A percentile compares a stretch with the other conserved stretches of the same genome.
Conservation (phyloP, 2,888 invertebrate genomes). For the Nymphalis urticae region DNA sequence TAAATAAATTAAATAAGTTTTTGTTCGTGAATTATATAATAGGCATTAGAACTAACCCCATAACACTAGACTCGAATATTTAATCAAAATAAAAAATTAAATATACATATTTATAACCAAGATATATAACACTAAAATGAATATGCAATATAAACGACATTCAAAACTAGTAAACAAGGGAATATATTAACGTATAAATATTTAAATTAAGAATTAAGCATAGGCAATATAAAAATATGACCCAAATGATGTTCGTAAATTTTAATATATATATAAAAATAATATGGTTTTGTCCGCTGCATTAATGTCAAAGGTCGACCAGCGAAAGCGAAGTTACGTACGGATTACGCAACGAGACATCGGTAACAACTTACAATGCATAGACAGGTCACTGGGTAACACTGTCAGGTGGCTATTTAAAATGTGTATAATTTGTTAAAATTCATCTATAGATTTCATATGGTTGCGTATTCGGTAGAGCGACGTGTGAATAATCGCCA, state of each 20-base stretch:
- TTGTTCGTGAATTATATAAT: too few species aligned
- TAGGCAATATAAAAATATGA: slow-evolving; percentile 14
- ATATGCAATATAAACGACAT: neutral
- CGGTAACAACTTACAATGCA: slow-evolving; percentile 42
- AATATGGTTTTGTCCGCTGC: slow-evolving; percentile 23
- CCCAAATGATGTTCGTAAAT: slow-evolving; percentile 24
- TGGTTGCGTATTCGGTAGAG: neutral
- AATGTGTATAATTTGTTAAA: neutral
- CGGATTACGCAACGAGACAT: slow-evolving; percentile 47
- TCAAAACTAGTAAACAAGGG: neutral
- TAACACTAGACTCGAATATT: too few species aligned
- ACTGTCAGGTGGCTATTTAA: slow-evolving; percentile 3
- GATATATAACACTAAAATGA: neutral
- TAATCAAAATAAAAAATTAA: too few species aligned
- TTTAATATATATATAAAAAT: slow-evolving; percentile 22
- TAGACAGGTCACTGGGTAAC: slow-evolving; percentile 56
- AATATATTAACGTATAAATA: slow-evolving; percentile 16
- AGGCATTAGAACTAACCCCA: too few species aligned
- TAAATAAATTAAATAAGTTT: too few species aligned
- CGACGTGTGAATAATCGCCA: too few species aligned
- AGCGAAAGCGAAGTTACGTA: slow-evolving; percentile 53
- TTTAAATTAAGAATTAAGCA: slow-evolving; percentile 7
- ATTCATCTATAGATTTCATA: neutral
- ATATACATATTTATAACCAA: too few species aligned
- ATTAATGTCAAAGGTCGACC: slow-evolving; percentile 54